Evolutionary conservation across 2,113 vertebrate genomes (phyloP).

Genomic region (Holacanthus passer): DNA sequence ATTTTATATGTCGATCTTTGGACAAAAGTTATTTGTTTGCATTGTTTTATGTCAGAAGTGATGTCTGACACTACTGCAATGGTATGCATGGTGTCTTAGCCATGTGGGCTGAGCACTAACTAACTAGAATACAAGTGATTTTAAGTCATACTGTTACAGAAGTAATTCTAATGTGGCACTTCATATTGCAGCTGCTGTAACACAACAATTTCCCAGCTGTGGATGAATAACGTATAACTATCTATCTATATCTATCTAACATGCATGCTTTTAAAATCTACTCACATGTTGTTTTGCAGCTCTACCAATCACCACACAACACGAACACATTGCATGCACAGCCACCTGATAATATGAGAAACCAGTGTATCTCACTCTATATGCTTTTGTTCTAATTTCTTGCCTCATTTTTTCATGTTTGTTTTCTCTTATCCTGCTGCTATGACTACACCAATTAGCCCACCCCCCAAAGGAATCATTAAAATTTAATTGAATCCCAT

Average conservation of each 20-base stretch:
- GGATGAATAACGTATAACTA: too few species aligned
- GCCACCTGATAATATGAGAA: too few species aligned
- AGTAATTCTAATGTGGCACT: too few species aligned
- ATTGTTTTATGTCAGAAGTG: too few species aligned
- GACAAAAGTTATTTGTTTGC: neutral
- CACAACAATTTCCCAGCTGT: too few species aligned
- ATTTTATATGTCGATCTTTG: neutral
- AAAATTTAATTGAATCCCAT: conserved; percentile 65
- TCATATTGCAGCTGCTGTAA: too few species aligned
- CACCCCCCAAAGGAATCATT: conserved; percentile 53
- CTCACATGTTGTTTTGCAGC: neutral
- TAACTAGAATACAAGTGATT: neutral
- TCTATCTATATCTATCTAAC: too few species aligned
- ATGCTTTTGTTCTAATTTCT: conserved; percentile 25
- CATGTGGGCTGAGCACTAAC: neutral
- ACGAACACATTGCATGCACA: neutral
- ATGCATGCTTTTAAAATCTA: neutral
- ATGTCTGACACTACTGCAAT: too few species aligned
- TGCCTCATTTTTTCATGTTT: conserved; percentile 12
- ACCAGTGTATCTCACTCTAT: neutral
- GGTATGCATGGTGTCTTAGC: neutral
- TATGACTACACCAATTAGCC: conserved; percentile 47
- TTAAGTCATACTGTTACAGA: too few species aligned
- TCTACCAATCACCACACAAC: neutral
- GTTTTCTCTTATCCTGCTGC: conserved; percentile 26